Base-by-base conservation (phyloP, 2,113 vertebrate species). In the Apodemus speciosus region DNA sequence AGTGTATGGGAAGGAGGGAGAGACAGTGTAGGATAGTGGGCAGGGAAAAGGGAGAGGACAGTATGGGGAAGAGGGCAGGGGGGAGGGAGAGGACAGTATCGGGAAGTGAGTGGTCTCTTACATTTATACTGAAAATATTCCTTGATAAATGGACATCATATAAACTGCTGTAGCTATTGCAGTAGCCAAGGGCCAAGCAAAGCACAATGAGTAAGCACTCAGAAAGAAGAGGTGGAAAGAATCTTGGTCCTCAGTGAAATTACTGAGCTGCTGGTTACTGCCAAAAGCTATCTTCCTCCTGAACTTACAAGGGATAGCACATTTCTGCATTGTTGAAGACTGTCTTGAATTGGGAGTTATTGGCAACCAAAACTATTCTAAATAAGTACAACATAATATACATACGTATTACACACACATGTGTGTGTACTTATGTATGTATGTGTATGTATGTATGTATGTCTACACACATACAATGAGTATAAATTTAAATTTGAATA, bases 401-500 rank as follows among this genome's bases (percentile, higher is more conserved):
- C 62, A 9, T 92, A 9, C 81, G 35, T 9, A 89, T 53, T 6
- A 60, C 58, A 23, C 6, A 25, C 60, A 18, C 7, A 69, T 18
- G 30, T 35, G 30, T 66, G 13, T 66, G 30, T 15, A 1, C 32
- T 30, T 32, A 2, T 66, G 53, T 6, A 3, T 62, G 23, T 25
- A 13, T 62, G 23, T 62, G 60, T 32, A 10, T 32, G 4, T 66
- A 60, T 25, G 23, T 25, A 60, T 60, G 23, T 62, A 27, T 62
- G 60, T 62, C 76, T 84, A 4, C 40, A 86, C 23, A 66, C 9
- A 89, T 9, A 58, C 32, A 32, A 35, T n/a, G 38, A 18, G 3
- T 40, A 66, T 40, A 49, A 56, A 85, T 93, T 80, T 95, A 73
- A 87, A 87, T 72, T 92, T 92, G 71, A 76, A 87, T 79, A 72